Evolutionary conservation across 2,888 invertebrate genomes (phyloP).

Genomic region (Cerceris rybyensis): DNA sequence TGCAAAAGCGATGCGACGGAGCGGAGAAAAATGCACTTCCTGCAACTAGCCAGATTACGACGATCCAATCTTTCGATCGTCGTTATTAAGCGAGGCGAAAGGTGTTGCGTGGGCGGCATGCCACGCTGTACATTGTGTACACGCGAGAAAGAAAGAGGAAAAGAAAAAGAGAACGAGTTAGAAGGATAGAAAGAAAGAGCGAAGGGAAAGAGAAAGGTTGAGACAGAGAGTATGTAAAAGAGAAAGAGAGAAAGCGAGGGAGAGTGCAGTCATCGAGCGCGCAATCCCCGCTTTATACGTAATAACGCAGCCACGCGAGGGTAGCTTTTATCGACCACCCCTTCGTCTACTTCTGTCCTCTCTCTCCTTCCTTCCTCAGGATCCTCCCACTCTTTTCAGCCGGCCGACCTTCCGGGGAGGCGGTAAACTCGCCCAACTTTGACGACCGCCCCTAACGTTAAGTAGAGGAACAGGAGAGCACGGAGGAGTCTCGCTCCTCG

Average conservation of each 20-base stretch:
- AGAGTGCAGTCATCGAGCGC: slow-evolving; percentile 59
- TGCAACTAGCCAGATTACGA: slow-evolving; percentile 32
- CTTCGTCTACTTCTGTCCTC: slow-evolving; percentile 51
- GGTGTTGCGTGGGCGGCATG: slow-evolving; percentile 26
- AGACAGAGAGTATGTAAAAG: too few relatives aligned
- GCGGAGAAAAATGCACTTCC: slow-evolving; percentile 32
- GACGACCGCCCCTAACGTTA: slow-evolving; percentile 51
- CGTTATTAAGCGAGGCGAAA: slow-evolving; percentile 52
- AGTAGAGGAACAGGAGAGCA: slow-evolving; percentile 43
- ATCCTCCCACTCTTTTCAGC: slow-evolving; percentile 38
- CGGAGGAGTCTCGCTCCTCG: slow-evolving; percentile 20
- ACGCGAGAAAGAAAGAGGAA: slow-evolving; percentile 20
- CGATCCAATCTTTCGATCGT: slow-evolving; percentile 57
- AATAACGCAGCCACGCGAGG: slow-evolving; percentile 70
- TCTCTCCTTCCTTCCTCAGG: slow-evolving; percentile 26
- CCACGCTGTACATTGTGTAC: slow-evolving; percentile 21
- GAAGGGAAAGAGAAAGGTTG: too few relatives aligned
- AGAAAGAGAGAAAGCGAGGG: neutral
- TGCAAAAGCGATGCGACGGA: slow-evolving; percentile 44
- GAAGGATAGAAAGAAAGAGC: too few relatives aligned
- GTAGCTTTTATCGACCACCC: slow-evolving; percentile 68
- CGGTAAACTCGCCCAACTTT: slow-evolving; percentile 47
- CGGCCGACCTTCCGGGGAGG: slow-evolving; percentile 33
- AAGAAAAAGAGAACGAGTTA: too few relatives aligned
- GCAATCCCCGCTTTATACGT: slow-evolving; percentile 68